Evolutionary conservation across 2,113 vertebrate genomes (phyloP).

Genomic region (Atrichornis clamosus): DNA sequence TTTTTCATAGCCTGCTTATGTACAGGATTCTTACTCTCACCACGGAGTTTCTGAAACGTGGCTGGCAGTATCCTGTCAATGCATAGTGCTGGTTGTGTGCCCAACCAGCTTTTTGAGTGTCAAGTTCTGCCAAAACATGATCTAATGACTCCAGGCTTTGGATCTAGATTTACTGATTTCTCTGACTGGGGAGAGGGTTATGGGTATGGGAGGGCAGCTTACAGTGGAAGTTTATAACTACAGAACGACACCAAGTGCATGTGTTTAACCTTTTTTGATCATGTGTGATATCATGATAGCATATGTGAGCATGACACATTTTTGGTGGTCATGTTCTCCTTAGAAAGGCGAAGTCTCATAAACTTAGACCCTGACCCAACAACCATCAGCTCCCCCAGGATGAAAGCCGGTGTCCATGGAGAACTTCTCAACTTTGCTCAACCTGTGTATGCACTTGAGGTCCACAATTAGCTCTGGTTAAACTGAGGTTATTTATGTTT

Average conservation of each 20-base stretch:
- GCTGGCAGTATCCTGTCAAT: constrained; percentile 44
- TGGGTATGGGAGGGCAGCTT: not conserved
- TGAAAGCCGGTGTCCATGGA: not conserved
- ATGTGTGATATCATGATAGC: not conserved
- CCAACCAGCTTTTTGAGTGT: constrained; percentile 42
- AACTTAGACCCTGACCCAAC: not conserved
- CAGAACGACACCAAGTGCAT: not conserved
- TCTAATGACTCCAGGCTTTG: constrained; percentile 62
- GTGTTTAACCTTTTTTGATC: not conserved
- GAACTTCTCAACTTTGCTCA: not conserved
- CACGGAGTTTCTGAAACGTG: constrained; percentile 7
- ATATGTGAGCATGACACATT: fast-evolving
- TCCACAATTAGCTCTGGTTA: not conserved
- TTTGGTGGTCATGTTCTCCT: not conserved
- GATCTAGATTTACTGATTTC: constrained; percentile 7
- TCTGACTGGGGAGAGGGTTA: not conserved
- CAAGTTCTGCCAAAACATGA: constrained; percentile 71
- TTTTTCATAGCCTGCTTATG: not conserved
- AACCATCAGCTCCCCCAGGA: not conserved
- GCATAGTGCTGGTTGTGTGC: constrained; percentile 64
- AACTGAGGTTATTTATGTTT: not conserved
- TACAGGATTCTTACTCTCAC: not conserved
- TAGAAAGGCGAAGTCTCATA: not conserved
- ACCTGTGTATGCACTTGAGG: not conserved
- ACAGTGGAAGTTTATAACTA: not conserved